Evolutionary conservation across 2,797 vertebrate genomes (phyloP), one percentile per base, ranked within the genome.

Genomic region (Serranus cabrilla): DNA sequence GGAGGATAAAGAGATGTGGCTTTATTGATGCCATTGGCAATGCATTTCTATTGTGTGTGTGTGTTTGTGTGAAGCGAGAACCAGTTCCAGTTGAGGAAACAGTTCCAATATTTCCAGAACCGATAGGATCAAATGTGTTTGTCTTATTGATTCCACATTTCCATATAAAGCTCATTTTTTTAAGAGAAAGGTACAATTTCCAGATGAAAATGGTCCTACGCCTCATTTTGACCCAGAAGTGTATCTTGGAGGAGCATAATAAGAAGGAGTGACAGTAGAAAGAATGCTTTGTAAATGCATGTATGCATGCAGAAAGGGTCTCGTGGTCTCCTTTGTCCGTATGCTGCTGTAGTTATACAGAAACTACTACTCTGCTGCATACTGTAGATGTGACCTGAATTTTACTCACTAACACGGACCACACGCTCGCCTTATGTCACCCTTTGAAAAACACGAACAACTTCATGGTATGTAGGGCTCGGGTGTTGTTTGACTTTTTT

Each of bases 121-220:
- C 34, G 61, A 78, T 46, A 79, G 63, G 74, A 89, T 81, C 82
- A 71, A 74, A 85, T 54, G 67, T 43, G 66, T 76, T 91, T 74
- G 31, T 63, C 39, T 78, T 83, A 91, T 86, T 82, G 86, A 91
- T 88, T 86, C 56, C 14, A 49, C 20, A 42, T 76, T 86, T 81
- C 2, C 4, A 86, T 79, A 71, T 39, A 25, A 17, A 67, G 57
- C 61, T 67, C 67, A 5, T 49, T 66, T 60, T 43, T 52, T n/a
- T 46, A 49, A 2, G 4, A 2, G 20, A 45, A 65, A 70, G 10
- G 11, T 49, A 54, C 12, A 12, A 2, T 25, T 65, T 74, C 42
- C 42, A 23, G 62, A 43, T 46, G 37, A 63, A 81, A 76, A 57
- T 10, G 0, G 12, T 56, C 37, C 25, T 14, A 10, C 18, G 37